A percentile compares a stretch with the other conserved stretches of the same genome.
Evolutionary conservation across 1,140 invertebrate genomes (phyloP).

Genomic region (Tetramorium simillimum): DNA sequence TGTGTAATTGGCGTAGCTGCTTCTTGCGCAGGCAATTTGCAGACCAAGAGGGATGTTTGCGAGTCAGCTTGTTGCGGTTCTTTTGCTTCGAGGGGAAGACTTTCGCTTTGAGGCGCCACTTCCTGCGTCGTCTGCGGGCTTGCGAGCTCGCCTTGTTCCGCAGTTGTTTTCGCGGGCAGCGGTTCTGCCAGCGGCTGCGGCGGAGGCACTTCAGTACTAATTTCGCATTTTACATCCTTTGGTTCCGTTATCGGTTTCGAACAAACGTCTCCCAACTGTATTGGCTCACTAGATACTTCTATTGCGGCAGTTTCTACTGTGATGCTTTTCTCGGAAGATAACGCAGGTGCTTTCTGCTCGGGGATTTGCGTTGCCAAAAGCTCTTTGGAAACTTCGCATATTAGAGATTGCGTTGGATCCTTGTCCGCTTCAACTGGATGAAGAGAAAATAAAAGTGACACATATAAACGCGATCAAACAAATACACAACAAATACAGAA

Average conservation of each 20-base stretch:
- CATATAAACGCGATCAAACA: not conserved
- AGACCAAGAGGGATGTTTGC: not conserved
- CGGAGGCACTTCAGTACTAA: not conserved
- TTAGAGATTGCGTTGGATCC: slow-evolving; percentile 34
- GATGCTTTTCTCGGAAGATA: not conserved
- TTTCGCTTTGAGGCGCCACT: not conserved
- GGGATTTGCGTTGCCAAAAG: not conserved
- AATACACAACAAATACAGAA: not conserved
- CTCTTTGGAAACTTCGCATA: slow-evolving; percentile 26
- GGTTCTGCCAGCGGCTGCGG: not conserved
- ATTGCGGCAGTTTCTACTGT: not conserved
- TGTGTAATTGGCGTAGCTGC: not conserved
- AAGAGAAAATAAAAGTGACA: slow-evolving; percentile 4
- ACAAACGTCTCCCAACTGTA: not conserved
- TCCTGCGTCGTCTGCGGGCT: not conserved
- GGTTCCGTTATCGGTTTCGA: not conserved
- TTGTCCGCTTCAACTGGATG: slow-evolving; percentile 32
- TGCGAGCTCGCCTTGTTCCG: not conserved
- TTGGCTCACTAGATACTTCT: not conserved
- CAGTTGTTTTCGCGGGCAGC: not conserved
- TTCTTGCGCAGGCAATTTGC: not conserved
- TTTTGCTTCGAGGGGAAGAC: not conserved
- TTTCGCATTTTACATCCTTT: not conserved
- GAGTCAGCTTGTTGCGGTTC: not conserved
- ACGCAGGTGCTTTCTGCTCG: not conserved